A percentile compares a stretch with the other conserved stretches of the same genome.
These are phyloP conservation scores for human DNA, from an alignment of 2,113 vertebrate genomes.

Conservation along the genomic window GRCh38 chr2:33029501-33030000, in stretches of 20 bases:
- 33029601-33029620: background rate
- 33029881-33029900: background rate
- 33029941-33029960: background rate
- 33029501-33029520: background rate
- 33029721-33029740: background rate
- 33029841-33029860: background rate
- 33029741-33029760: background rate
- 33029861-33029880: conserved; percentile 35
- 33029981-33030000: background rate
- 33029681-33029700: background rate
- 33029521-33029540: background rate
- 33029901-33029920: background rate
- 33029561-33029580: background rate
- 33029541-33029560: background rate
- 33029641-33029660: background rate
- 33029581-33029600: background rate
- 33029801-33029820: background rate
- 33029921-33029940: background rate
- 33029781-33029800: background rate
- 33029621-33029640: background rate
- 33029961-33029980: background rate
- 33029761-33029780: background rate
- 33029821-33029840: background rate
- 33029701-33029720: background rate
- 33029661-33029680: background rate